These are phyloP conservation scores for Luperina nickerlii DNA, from an alignment of 2,888 invertebrate species.

Conservation along the genomic window DNA sequence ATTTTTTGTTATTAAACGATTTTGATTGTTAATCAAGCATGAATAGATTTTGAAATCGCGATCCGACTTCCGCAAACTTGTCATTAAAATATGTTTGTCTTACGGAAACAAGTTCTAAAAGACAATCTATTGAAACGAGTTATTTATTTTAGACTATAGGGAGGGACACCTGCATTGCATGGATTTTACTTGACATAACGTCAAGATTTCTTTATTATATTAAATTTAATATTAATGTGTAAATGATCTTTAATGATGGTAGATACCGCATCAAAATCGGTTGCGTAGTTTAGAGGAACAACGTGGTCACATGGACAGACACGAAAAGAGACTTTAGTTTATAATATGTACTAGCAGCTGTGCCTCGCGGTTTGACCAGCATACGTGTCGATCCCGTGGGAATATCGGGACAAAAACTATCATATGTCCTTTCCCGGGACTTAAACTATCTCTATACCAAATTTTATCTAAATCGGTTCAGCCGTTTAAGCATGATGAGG, in stretches of 20 bases:
- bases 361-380: too few species aligned
- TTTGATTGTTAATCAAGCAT: slow-evolving; percentile 8
- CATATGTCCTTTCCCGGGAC: too few species aligned
- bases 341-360: too few species aligned
- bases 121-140: neutral
- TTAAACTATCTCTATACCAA: too few species aligned
- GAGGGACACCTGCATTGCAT: neutral
- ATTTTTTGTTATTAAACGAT: slow-evolving; percentile 8
- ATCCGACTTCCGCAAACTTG: slow-evolving; percentile 11
- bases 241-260: neutral
- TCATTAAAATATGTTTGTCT: slow-evolving; percentile 2
- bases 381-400: too few species aligned
- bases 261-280: neutral
- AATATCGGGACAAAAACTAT: too few species aligned
- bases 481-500: too few species aligned
- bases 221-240: neutral
- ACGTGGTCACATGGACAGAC: neutral
- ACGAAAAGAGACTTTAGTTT: neutral
- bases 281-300: neutral
- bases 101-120: slow-evolving; percentile 24
- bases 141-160: slow-evolving; percentile 5
- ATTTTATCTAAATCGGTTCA: too few species aligned
- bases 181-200: neutral
- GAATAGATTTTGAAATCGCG: neutral
- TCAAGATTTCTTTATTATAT: neutral